Evolutionary conservation across 2,888 invertebrate species (phyloP).

Genomic region (Calameuta pallipes): DNA sequence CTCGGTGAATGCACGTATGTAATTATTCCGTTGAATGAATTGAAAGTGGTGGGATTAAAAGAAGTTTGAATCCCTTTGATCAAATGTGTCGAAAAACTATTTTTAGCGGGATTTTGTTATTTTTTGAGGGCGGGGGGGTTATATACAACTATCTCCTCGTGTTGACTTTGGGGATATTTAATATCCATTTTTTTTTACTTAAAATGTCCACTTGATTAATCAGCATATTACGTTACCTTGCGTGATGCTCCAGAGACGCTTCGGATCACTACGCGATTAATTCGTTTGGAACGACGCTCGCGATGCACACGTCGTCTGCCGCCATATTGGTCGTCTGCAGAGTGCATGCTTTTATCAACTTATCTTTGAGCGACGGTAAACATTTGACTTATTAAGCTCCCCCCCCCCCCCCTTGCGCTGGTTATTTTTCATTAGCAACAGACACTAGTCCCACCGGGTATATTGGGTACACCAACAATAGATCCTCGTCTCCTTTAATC

Average conservation of each 20-base stretch:
- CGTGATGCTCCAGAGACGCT: neutral
- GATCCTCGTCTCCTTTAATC: neutral
- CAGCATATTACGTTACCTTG: neutral
- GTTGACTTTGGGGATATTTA: no score
- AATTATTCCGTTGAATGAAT: no score
- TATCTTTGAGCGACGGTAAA: constrained; percentile 46
- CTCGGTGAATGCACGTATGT: neutral
- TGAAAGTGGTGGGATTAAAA: no score
- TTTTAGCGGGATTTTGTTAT: neutral
- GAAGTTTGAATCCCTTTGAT: neutral
- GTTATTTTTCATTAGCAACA: neutral
- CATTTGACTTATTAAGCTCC: constrained; percentile 47
- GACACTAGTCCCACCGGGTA: neutral
- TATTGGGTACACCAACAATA: neutral
- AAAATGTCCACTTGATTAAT: neutral
- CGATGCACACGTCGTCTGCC: neutral
- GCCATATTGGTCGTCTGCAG: neutral
- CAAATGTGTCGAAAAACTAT: neutral
- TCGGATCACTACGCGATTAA: constrained; percentile 28
- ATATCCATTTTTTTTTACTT: neutral
- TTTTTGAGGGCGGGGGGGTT: no score
- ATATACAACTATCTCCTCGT: no score
- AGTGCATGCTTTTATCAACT: constrained; percentile 47
- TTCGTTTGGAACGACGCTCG: constrained; percentile 17
- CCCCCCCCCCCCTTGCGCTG: neutral